phyloP scores from a whole-genome alignment of 2,888 invertebrate genomes.

The Acanthosepion pharaonis region DNA sequence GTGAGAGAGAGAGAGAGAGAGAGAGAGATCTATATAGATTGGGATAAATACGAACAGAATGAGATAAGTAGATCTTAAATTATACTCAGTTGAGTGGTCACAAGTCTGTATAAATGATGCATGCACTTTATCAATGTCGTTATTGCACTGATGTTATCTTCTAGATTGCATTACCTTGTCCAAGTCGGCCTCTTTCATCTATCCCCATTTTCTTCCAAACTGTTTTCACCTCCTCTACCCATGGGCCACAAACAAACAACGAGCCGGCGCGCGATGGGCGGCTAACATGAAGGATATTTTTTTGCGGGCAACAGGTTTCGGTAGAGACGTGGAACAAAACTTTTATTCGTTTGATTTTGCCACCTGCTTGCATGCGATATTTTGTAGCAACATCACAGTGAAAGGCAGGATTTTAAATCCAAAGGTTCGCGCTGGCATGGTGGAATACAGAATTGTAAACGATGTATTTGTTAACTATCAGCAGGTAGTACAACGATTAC shows the following conservation, averaged over 20 bases:
- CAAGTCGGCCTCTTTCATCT: constrained; percentile 6
- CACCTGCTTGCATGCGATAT: background rate
- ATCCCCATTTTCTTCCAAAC: background rate
- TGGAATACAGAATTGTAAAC: too few species aligned
- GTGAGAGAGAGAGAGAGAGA: background rate
- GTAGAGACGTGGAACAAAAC: background rate
- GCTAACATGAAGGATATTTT: background rate
- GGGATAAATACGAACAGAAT: background rate
- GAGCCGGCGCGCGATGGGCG: background rate
- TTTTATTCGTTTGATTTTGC: background rate
- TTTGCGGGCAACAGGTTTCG: background rate
- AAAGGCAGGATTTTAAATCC: background rate
- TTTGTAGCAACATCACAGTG: background rate
- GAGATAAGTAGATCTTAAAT: background rate
- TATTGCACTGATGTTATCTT: background rate
- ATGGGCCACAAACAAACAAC: background rate
- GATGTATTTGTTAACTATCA: too few species aligned
- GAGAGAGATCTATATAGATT: background rate
- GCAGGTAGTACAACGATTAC: too few species aligned
- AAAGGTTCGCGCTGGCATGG: too few species aligned
- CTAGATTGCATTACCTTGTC: constrained; percentile 33
- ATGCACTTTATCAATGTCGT: background rate
- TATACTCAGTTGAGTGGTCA: background rate
- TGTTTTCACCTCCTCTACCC: background rate
- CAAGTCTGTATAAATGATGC: background rate